Base-by-base conservation (phyloP, 2,797 vertebrate genomes). In the Ctenopoma kingsleyae region DNA sequence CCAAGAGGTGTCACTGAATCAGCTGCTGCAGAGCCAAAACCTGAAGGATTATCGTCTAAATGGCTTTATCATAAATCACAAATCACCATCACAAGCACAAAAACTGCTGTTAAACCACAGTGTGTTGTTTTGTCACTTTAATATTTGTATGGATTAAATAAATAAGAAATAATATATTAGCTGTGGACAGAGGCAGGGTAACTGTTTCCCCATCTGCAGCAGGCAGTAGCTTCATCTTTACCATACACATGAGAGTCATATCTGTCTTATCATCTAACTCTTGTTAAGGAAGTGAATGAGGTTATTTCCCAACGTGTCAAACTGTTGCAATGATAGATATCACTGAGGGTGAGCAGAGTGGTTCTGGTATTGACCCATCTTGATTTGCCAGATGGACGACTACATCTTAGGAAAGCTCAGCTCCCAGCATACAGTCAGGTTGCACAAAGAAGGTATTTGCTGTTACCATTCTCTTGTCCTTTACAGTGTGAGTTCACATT, bases 391-490 rank as follows among this genome's bases (percentile, higher is more conserved):
- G 58, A 64, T 40, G 20, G 10, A 19, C 19, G 11, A 51, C 16
- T 75, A 10, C 20, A 48, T 55, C 15, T 55, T 40, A 5, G 27
- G 12, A 53, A 49, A 69, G 36, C 13, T 25, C 8, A 43, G 38
- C 25, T 56, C 50, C 46, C 8, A 25, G 38, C 30, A 51, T 15
- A 32, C 13, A 47, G 35, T 19, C 12, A 20, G 20, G 23, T 11
- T 35, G 16, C 22, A 38, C 1, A 13, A 13, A 9, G 63, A 19
- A 62, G 48, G 71, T 49, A 19, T 52, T 55, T 51, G 17, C 22
- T 8, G 4, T 57, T n/a, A 48, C 19, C 49, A 22, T 41, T 30
- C 22, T 48, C 11, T 20, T 32, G n/a, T 16, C 25, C 11, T 62
- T 27, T 2, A 0, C 51, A 49, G 35, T 25, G 56, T 16, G 20